A percentile compares a stretch with the other conserved stretches of the same genome.
phyloP scores from a whole-genome alignment of 2,797 vertebrate genomes.

The Tragopan temminckii region DNA sequence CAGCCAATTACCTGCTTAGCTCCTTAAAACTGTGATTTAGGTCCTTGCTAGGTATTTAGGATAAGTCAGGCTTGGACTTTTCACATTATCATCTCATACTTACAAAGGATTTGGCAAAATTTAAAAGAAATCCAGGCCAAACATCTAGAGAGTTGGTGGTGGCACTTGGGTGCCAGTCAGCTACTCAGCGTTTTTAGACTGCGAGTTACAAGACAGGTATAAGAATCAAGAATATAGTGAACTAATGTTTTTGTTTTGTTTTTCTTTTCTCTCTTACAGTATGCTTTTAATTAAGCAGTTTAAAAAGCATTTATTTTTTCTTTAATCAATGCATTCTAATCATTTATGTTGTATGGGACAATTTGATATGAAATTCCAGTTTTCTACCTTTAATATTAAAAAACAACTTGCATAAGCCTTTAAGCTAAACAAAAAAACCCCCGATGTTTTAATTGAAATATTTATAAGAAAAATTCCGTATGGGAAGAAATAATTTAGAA shows the following conservation, averaged over 20 bases:
- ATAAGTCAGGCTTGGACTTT: not conserved
- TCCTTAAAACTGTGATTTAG: slow-evolving; percentile 16
- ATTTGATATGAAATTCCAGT: not conserved
- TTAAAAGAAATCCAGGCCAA: not conserved
- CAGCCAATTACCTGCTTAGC: not conserved
- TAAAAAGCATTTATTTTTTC: not conserved
- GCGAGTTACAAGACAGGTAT: not conserved
- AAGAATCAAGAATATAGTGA: not conserved
- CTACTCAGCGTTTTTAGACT: not conserved
- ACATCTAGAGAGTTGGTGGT: not conserved
- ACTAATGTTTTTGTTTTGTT: no score
- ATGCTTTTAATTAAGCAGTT: not conserved
- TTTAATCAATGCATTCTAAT: not conserved
- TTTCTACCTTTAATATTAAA: slow-evolving; percentile 3
- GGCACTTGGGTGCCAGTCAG: not conserved
- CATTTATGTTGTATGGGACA: not conserved
- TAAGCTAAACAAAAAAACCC: not conserved
- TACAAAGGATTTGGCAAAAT: slow-evolving; percentile 31
- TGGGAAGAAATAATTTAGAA: not conserved
- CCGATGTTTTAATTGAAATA: slow-evolving; percentile 2
- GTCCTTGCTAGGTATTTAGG: not conserved
- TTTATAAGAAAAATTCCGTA: slow-evolving; percentile 4
- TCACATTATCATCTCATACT: not conserved
- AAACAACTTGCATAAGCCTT: slow-evolving; percentile 10
- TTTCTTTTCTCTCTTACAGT: not conserved